These are phyloP conservation scores for Rhynchonycteris naso DNA, from an alignment of 2,797 vertebrate genomes.

Conservation along the genomic window DNA sequence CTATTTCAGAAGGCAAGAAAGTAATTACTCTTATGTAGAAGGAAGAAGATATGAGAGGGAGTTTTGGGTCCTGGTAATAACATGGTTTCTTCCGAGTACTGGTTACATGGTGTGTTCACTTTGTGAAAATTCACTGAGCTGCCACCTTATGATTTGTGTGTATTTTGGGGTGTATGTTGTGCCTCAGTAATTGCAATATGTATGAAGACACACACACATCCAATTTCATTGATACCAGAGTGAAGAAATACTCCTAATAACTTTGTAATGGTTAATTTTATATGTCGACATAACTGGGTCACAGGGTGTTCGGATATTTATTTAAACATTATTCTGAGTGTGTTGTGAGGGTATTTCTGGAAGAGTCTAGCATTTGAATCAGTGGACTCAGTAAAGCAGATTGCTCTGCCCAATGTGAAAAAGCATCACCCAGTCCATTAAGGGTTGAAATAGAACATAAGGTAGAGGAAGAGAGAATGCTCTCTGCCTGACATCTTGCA, in stretches of 20 bases:
- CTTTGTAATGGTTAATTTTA: background rate
- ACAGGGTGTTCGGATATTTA: no score
- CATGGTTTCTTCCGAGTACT: background rate
- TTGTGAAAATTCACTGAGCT: background rate
- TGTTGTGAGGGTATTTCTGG: background rate
- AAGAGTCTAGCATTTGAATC: background rate
- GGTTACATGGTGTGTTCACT: background rate
- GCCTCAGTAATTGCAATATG: background rate
- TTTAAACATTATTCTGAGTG: background rate
- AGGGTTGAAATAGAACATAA: background rate
- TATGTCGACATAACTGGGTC: background rate
- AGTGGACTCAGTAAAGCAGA: no score
- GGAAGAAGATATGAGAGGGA: background rate
- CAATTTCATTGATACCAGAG: background rate
- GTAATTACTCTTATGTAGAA: background rate
- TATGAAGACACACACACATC: background rate
- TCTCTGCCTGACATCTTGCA: background rate
- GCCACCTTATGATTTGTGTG: background rate
- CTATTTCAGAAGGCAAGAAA: background rate
- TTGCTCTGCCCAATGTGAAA: background rate
- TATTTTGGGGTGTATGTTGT: background rate
- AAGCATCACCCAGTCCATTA: background rate
- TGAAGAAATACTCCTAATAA: background rate
- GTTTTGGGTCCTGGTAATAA: background rate
- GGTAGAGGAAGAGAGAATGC: background rate